Evolutionary conservation across 1,140 invertebrate species (phyloP), one percentile per base, ranked within the genome.

Genomic region (Cecropterus lyciades): DNA sequence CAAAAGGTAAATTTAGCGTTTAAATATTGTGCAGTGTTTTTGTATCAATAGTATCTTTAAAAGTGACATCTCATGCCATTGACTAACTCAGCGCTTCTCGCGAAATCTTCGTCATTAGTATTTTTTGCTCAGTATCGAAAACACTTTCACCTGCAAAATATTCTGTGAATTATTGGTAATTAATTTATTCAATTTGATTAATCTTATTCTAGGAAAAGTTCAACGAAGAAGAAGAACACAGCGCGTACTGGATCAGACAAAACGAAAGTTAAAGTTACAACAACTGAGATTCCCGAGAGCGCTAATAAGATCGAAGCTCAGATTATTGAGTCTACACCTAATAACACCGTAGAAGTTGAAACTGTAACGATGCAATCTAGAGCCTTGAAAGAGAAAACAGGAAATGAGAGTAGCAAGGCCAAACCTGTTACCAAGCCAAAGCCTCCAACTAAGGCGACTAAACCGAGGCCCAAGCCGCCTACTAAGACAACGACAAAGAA

Each of bases 141-240:
- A 14, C 11, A 55, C 15, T 56, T 56, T 55, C 52, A n/a, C 14
- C 15, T 55, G 0, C 40, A 43, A 14, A 43, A 14, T 11, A 14
- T 43, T 43, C 10, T 0, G 13, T 14, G 14, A 43, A 43, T 43
- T 14, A 1, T 7, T 43, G 13, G n/a, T 11, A 37, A 6, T 37
- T 53, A 0, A 53, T 37, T 68, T n/a, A n/a, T n/a, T n/a, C n/a
- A 4, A 30, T 30, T 30, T 30, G 27, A 30, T 30, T 62, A 20
- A 20, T 20, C 20, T 20, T 40, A 49, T 85, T 86, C 65, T 69
- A 90, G 86, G 56, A 91, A 88, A 83, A 75, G 68, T 10, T 65
- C 80, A 0, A 82, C 70, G 24, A 91, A 90, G 48, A 91, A 90
- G 73, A 91, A 90, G 73, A 85, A 82, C 53, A 72, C 79, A 5